These are phyloP conservation scores for Laticauda colubrina DNA, from an alignment of 2,113 vertebrate genomes.

Conservation along the genomic window DNA sequence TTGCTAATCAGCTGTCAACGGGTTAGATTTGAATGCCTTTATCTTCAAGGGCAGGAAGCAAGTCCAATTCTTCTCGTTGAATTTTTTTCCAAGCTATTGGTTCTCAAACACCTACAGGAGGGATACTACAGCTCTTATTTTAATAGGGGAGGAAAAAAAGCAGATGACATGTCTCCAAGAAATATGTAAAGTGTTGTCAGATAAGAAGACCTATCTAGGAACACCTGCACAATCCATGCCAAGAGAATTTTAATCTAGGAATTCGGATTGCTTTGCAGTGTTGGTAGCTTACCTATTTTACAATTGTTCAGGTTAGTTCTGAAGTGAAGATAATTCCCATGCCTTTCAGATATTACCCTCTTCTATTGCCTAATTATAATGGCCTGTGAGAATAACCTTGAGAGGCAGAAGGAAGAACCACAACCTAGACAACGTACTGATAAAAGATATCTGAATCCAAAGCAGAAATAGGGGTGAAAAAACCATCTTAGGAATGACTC, in stretches of 20 bases:
- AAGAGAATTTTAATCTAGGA: not conserved
- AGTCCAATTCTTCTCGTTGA: not conserved
- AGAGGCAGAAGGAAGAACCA: not conserved
- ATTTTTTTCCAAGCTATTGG: not conserved
- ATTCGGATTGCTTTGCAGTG: not conserved
- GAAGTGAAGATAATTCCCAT: not conserved
- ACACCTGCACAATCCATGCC: not conserved
- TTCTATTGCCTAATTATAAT: not conserved
- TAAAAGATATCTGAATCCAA: not conserved
- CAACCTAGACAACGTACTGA: not conserved
- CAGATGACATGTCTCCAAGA: not conserved
- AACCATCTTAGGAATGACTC: not conserved
- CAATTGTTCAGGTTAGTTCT: not conserved
- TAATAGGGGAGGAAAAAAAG: not conserved
- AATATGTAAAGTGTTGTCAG: not conserved
- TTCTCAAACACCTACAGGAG: not conserved
- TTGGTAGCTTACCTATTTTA: not conserved
- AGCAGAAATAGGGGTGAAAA: not conserved
- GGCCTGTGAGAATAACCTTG: not conserved
- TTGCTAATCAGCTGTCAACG: not conserved
- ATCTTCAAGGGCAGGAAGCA: not conserved
- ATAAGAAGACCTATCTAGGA: not conserved
- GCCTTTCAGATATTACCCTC: not conserved
- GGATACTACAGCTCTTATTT: not conserved
- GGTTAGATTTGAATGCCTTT: not conserved